Base-by-base conservation (phyloP, 2,888 invertebrate genomes). In the Aspidiotus rigidus region DNA sequence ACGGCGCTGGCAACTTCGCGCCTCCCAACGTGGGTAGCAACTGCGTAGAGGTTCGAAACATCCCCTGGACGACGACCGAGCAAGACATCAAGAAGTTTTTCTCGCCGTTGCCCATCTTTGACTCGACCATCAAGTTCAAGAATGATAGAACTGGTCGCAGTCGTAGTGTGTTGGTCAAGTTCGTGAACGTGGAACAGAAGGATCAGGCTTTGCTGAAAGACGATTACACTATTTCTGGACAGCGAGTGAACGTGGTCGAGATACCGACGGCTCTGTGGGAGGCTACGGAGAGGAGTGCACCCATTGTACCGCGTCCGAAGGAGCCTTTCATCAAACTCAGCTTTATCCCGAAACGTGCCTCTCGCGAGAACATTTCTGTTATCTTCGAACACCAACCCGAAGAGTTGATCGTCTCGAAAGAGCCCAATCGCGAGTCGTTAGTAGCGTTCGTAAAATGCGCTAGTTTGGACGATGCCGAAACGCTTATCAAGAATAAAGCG, bases 41-140 rank as follows among this genome's bases (percentile, higher is more conserved):
- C 62, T 89, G 90, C 76, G 83, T 93, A 2, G 87, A 88, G 74
- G 81, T 91, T 7, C 81, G 83, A 40, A 86, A 87, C 73, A 82
- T 94, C 76, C 88, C 90, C 7, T 82, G 84, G 16, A 80, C 79
- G 72, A 87, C 89, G 1, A 86, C 85, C 59, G 91, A 90, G 77
- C 85, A 86, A 54, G 93, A 93, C 75, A 81, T 95, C 0, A 82
- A 92, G 11, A 84, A 87, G 67, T 89, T 93, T 75, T 94, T 95
- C 77, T 83, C 85, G 7, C 89, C 89, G 57, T 78, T 86, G 57
- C 72, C 69, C n/a, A 53, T 72, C 1, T 70, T 69, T 54, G 71
- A 71, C 9, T 70, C 70, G n/a, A 55, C 55, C 1, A 71, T 72
- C 55, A 72, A 71, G 16, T 70, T 72, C 44, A 69, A 70, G 44